phyloP scores from a whole-genome alignment of 2,113 vertebrate genomes.

The Nothobranchius kuhntae region DNA sequence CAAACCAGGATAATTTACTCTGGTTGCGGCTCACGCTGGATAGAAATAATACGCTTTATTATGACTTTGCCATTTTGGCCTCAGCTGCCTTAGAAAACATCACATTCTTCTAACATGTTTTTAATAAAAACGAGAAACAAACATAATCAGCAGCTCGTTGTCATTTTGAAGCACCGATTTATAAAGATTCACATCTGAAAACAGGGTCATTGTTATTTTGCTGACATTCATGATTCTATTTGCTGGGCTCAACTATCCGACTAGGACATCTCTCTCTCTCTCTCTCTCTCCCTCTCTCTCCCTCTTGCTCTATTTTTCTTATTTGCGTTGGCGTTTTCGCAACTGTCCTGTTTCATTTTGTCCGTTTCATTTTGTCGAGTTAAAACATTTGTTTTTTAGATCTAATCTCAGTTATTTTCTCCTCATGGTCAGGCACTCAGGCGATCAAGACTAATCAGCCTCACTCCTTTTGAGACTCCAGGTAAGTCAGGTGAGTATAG shows the following conservation, averaged over 20 bases:
- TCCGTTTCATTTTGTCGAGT: slow-evolving; percentile 8
- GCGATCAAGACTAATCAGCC: neutral
- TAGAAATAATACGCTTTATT: no score
- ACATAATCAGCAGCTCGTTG: neutral
- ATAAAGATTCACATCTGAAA: neutral
- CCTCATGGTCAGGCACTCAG: neutral
- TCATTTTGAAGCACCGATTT: neutral
- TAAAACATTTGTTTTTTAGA: slow-evolving; percentile 6
- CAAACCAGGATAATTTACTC: no score
- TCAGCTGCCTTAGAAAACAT: no score
- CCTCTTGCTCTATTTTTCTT: neutral
- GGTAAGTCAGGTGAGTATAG: neutral
- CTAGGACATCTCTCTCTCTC: neutral
- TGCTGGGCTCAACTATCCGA: neutral
- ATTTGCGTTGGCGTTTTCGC: neutral
- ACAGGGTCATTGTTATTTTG: no score
- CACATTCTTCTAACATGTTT: no score
- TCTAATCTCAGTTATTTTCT: neutral
- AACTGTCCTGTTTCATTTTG: neutral
- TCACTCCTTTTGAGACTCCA: neutral
- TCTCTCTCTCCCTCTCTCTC: neutral
- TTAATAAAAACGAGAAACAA: no score
- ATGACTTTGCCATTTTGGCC: no score
- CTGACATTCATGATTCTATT: neutral
- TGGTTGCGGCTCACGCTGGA: no score